Conservation (phyloP, 1,140 invertebrate genomes). For the Leptoteleia sp. region DNA sequence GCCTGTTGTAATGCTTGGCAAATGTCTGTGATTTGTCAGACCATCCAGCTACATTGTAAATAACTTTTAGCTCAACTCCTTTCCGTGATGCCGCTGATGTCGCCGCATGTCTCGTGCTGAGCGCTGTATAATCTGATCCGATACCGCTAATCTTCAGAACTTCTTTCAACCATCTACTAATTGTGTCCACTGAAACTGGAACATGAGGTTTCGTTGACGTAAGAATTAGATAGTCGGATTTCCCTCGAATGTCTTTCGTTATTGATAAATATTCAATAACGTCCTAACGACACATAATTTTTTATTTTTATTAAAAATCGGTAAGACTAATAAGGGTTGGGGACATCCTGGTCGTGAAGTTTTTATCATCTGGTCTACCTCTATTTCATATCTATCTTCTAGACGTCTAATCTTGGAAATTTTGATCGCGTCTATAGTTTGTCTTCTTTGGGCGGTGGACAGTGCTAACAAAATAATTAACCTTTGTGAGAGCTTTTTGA, state of each 20-base stretch:
- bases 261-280: background rate
- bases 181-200: background rate
- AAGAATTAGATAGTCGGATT: background rate
- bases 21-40: background rate
- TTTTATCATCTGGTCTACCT: background rate
- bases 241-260: background rate
- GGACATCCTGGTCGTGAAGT: background rate
- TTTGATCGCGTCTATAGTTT: background rate
- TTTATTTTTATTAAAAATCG: background rate
- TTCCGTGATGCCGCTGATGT: background rate
- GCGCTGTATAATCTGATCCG: background rate
- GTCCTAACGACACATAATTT: background rate
- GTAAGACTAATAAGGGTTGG: background rate
- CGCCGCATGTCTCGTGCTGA: background rate
- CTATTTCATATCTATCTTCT: background rate
- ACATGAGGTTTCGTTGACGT: background rate
- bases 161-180: conserved; percentile 1
- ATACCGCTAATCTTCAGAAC: background rate
- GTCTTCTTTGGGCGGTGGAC: background rate
- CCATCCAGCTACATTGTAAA: conserved; percentile 3
- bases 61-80: background rate
- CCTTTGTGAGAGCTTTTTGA: background rate
- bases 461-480: background rate
- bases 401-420: background rate
- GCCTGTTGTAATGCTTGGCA: background rate